Evolutionary conservation across 2,797 vertebrate species (phyloP).

Genomic region (Moxostoma hubbsi): DNA sequence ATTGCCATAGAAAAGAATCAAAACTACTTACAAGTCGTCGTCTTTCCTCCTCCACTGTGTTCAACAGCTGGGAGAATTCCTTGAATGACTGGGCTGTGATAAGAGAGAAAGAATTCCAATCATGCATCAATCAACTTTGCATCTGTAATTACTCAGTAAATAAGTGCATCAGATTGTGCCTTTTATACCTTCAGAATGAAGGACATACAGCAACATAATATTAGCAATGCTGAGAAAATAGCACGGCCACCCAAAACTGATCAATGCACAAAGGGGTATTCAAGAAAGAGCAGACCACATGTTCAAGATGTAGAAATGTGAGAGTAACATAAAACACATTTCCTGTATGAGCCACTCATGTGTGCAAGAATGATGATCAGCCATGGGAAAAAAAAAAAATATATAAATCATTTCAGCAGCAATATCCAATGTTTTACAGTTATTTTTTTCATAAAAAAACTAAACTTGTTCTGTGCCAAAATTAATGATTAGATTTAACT

Average conservation of each 20-base stretch:
- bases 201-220: conserved; percentile 1
- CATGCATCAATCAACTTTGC: conserved; percentile 1
- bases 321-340: conserved; percentile 25
- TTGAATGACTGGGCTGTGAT: conserved; percentile 91
- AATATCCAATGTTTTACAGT: conserved; percentile 17
- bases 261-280: conserved; percentile 30
- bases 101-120: conserved; percentile 52
- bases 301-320: conserved; percentile 42
- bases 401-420: background rate
- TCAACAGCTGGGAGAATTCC: conserved; percentile 95
- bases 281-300: conserved; percentile 36
- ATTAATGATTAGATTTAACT: no score
- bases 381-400: background rate
- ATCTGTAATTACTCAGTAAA: background rate
- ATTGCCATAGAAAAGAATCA: background rate
- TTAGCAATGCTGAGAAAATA: conserved; percentile 3
- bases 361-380: background rate
- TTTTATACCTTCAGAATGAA: background rate
- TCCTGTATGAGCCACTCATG: conserved; percentile 31
- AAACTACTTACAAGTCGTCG: conserved; percentile 86
- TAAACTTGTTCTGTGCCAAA: no score
- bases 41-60: conserved; percentile 95
- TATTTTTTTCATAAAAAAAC: background rate
- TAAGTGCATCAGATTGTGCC: conserved; percentile 15
- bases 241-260: conserved; percentile 29